Percentiles rank a stretch among this genome's conserved stretches.
Evolutionary conservation across 1,140 invertebrate genomes (phyloP).

Genomic region (Panagrolaimus sp.): DNA sequence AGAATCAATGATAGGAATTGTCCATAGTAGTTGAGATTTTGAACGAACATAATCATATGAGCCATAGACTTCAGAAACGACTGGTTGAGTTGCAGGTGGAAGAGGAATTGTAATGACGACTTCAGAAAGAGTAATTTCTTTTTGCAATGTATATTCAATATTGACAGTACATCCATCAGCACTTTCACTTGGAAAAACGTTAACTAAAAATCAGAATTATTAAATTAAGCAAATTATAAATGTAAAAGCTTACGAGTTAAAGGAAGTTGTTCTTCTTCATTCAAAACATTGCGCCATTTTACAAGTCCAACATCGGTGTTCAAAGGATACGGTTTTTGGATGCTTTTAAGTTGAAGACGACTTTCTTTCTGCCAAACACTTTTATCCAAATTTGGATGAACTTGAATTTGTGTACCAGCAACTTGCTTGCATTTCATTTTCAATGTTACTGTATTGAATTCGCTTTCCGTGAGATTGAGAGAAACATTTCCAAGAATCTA

Average conservation of each 20-base stretch:
- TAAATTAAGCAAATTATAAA: not conserved
- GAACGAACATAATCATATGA: slow-evolving; percentile 80
- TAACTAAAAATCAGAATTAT: slow-evolving; percentile 68
- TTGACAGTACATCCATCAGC: slow-evolving; percentile 89
- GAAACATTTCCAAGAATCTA: slow-evolving; percentile 74
- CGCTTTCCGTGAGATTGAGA: slow-evolving; percentile 79
- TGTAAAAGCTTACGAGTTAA: slow-evolving; percentile 41
- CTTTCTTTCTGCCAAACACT: slow-evolving; percentile 75
- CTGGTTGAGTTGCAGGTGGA: slow-evolving; percentile 70
- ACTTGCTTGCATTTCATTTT: slow-evolving; percentile 71
- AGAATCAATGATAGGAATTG: slow-evolving; percentile 78
- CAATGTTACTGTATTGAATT: slow-evolving; percentile 76
- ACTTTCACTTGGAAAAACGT: slow-evolving; percentile 97
- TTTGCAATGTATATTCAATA: slow-evolving; percentile 91
- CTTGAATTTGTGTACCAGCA: slow-evolving; percentile 55
- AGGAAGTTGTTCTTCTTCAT: slow-evolving; percentile 50
- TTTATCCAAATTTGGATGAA: slow-evolving; percentile 94
- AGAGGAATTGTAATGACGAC: slow-evolving; percentile 85
- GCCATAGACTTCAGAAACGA: slow-evolving; percentile 88
- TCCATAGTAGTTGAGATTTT: slow-evolving; percentile 79
- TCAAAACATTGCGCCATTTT: slow-evolving; percentile 77
- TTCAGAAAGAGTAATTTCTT: slow-evolving; percentile 77
- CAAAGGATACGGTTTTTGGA: slow-evolving; percentile 81
- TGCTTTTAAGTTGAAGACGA: slow-evolving; percentile 77
- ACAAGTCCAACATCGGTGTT: slow-evolving; percentile 93